A percentile compares a stretch with the other conserved stretches of the same genome.
phyloP scores from a whole-genome alignment of 1,140 invertebrate species.

The Chelonus insularis region DNA sequence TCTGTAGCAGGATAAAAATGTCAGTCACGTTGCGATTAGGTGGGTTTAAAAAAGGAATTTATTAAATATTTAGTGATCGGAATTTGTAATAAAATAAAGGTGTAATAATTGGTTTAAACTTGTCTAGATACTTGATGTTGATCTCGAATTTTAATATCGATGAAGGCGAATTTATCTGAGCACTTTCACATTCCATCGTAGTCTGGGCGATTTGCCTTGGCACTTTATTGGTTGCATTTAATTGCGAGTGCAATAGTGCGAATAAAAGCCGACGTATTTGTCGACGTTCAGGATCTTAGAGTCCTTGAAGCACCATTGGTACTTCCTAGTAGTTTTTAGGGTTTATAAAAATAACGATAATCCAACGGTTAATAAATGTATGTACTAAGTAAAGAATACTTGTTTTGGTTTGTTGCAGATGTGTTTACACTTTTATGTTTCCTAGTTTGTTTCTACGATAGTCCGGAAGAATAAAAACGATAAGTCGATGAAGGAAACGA shows the following conservation, averaged over 20 bases:
- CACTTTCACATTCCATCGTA: slow-evolving; percentile 27
- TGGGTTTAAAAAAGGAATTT: no score
- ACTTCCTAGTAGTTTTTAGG: slow-evolving; percentile 17
- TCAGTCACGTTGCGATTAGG: no score
- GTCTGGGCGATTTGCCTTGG: slow-evolving; percentile 22
- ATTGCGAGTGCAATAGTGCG: slow-evolving; percentile 22
- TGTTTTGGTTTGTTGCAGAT: neutral
- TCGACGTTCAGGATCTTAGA: slow-evolving; percentile 13
- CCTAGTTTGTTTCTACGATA: neutral
- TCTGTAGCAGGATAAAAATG: no score
- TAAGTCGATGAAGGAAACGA: slow-evolving; percentile 3
- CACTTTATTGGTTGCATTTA: slow-evolving; percentile 27
- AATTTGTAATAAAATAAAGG: no score
- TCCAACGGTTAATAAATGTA: neutral
- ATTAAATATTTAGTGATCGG: no score
- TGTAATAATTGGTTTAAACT: neutral
- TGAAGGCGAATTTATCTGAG: slow-evolving; percentile 21
- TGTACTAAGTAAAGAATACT: neutral
- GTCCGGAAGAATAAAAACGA: neutral
- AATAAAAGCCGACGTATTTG: slow-evolving; percentile 12
- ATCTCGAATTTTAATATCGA: slow-evolving; percentile 10
- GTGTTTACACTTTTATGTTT: neutral
- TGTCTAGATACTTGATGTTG: neutral
- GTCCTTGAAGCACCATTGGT: slow-evolving; percentile 14
- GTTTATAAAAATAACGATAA: neutral